phyloP scores from a whole-genome alignment of 2,888 invertebrate species.

The Bimastos eiseni region DNA sequence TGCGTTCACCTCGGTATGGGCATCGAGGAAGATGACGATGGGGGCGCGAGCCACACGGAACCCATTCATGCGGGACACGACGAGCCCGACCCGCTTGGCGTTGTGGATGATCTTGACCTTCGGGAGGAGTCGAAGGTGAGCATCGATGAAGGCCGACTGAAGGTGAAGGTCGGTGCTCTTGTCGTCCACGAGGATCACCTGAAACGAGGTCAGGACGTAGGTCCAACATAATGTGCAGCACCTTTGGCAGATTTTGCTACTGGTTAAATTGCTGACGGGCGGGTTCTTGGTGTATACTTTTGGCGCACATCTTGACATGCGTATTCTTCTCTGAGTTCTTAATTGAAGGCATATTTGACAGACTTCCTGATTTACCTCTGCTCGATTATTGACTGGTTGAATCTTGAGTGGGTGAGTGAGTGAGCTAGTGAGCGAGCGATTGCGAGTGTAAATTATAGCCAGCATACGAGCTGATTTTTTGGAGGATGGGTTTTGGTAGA shows the following conservation, averaged over 20 bases:
- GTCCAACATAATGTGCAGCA: neutral
- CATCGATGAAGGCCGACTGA: slow-evolving; percentile 35
- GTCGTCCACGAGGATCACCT: slow-evolving; percentile 44
- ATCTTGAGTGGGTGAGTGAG: too few relatives aligned
- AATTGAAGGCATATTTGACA: neutral
- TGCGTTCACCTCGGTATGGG: slow-evolving; percentile 44
- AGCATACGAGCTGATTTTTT: too few relatives aligned
- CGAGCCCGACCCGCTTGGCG: slow-evolving; percentile 40
- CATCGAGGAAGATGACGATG: slow-evolving; percentile 45
- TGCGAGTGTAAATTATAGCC: too few relatives aligned
- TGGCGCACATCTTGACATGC: neutral
- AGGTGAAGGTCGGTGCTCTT: slow-evolving; percentile 40
- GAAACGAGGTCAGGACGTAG: neutral
- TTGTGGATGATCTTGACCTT: slow-evolving; percentile 44
- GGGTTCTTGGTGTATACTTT: neutral
- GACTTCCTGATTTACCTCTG: neutral
- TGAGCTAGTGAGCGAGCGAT: too few relatives aligned
- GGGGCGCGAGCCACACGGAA: slow-evolving; percentile 37
- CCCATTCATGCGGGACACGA: slow-evolving; percentile 44
- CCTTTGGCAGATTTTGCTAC: neutral
- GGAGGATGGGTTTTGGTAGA: too few relatives aligned
- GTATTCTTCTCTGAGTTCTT: neutral
- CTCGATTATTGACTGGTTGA: too few relatives aligned
- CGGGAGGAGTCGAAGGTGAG: slow-evolving; percentile 42
- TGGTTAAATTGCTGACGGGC: neutral